phyloP scores from a whole-genome alignment of 2,888 invertebrate species.

The Epinotia brunnichana region DNA sequence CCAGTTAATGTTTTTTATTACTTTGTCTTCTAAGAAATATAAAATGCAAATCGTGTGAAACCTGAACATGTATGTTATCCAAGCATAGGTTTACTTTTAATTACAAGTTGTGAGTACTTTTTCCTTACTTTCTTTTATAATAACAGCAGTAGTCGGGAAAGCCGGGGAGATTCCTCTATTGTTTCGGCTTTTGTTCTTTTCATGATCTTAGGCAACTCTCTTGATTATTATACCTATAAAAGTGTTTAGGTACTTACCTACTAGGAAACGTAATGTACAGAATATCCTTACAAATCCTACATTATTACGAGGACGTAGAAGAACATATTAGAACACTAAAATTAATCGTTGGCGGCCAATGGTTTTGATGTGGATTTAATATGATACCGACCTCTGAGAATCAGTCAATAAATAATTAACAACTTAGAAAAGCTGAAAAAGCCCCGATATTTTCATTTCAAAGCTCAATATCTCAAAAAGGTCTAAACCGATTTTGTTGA shows the following conservation, averaged over 20 bases:
- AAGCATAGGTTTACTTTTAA: conserved; percentile 27
- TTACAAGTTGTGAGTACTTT: conserved; percentile 19
- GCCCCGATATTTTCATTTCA: no score
- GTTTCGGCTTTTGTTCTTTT: conserved; percentile 19
- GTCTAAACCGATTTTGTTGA: no score
- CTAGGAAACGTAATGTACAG: no score
- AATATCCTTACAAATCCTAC: no score
- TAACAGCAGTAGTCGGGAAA: conserved; percentile 32
- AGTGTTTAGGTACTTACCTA: background rate
- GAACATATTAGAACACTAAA: no score
- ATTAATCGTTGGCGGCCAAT: no score
- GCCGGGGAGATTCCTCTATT: conserved; percentile 31
- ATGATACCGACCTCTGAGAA: no score
- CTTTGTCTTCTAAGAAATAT: background rate
- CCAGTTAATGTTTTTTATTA: background rate
- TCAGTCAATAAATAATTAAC: no score
- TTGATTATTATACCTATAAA: background rate
- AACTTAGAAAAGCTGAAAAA: no score
- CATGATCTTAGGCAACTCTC: background rate
- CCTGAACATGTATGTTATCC: conserved; percentile 1
- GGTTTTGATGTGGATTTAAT: no score
- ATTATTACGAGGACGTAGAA: no score
- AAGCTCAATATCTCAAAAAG: no score
- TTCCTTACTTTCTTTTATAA: conserved; percentile 41
- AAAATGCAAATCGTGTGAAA: background rate